These are phyloP conservation scores for Saimiri boliviensis DNA, from an alignment of 2,113 vertebrate species.

Conservation along the genomic window DNA sequence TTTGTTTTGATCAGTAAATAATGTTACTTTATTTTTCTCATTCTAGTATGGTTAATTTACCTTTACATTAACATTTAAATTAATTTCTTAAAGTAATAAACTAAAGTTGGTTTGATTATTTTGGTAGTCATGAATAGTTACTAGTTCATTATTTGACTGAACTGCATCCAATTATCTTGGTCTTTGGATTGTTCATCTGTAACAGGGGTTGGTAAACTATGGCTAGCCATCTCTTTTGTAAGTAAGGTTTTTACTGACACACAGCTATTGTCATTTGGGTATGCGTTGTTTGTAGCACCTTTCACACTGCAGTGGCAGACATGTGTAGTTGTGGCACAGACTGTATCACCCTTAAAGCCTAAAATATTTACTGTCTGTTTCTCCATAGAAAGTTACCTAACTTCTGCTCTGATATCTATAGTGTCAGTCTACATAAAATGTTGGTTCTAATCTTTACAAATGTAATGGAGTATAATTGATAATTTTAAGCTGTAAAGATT, in stretches of 20 bases:
- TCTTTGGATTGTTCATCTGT: neutral
- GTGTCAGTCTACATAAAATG: neutral
- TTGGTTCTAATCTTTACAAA: neutral
- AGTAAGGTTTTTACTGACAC: neutral
- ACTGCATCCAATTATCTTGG: neutral
- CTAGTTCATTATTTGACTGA: neutral
- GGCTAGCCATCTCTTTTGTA: neutral
- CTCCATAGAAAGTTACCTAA: neutral
- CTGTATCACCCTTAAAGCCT: neutral
- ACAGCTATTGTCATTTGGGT: neutral
- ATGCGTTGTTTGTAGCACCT: accelerated
- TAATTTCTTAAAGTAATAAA: conserved; percentile 26
- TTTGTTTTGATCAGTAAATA: conserved; percentile 1
- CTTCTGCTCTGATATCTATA: neutral
- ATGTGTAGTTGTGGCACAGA: neutral
- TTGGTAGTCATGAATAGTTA: neutral
- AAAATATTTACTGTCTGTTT: neutral
- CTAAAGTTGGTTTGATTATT: neutral
- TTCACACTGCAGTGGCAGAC: neutral
- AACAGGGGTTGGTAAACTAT: neutral
- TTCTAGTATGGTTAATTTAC: neutral
- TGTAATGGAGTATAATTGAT: neutral
- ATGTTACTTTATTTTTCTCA: neutral
- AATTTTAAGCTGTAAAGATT: neutral
- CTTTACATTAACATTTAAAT: conserved; percentile 37